phyloP scores from a whole-genome alignment of 2,113 vertebrate species.

The Lichenostomus cassidix region DNA sequence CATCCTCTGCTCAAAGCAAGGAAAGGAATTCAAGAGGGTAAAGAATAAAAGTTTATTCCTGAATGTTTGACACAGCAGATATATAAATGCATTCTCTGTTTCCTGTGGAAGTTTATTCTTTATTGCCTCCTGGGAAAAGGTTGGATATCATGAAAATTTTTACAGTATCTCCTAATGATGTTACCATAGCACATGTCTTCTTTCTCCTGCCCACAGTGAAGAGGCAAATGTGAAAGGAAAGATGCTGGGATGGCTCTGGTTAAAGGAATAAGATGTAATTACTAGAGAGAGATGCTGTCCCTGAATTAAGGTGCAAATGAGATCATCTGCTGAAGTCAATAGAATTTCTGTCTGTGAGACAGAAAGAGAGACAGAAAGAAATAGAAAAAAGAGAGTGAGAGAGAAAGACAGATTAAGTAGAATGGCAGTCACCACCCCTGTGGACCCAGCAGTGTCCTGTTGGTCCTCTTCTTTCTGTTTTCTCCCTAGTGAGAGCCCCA shows the following conservation, averaged over 20 bases:
- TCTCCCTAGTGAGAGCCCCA: fast-evolving
- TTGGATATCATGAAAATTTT: background rate
- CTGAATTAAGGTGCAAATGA: fast-evolving
- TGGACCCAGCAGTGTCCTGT: background rate
- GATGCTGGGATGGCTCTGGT: background rate
- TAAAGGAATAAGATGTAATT: background rate
- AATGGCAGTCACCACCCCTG: background rate
- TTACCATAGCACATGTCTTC: background rate
- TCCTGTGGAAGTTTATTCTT: background rate
- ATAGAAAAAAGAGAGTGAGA: background rate
- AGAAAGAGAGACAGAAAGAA: background rate
- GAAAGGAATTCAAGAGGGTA: background rate
- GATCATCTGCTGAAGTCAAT: background rate
- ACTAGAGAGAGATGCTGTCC: background rate
- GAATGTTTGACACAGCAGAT: background rate
- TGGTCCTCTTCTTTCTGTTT: background rate
- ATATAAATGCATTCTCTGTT: background rate
- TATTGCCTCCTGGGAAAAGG: background rate
- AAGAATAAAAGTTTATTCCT: background rate
- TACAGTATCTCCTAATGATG: background rate
- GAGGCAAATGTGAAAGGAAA: background rate
- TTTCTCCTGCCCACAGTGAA: background rate
- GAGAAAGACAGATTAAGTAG: background rate
- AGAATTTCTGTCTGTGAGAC: background rate
- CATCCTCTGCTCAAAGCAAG: background rate